These are phyloP conservation scores for Meliscaeva auricollis DNA, from an alignment of 2,888 invertebrate genomes.

Conservation along the genomic window DNA sequence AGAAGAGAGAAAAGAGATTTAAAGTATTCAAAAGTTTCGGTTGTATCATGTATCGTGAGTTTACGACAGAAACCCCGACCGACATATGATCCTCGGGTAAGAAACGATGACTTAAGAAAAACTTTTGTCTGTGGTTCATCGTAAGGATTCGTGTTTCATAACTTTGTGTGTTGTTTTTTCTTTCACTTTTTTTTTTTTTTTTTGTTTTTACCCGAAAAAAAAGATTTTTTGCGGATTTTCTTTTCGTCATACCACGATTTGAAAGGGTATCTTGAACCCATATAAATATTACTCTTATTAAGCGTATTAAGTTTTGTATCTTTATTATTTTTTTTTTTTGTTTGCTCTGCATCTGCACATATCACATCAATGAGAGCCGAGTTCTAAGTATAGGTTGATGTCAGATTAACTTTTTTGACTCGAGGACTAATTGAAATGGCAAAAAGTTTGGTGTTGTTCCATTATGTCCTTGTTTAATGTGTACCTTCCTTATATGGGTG, in stretches of 20 bases:
- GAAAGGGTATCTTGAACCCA: conserved; percentile 35
- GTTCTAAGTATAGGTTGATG: conserved; percentile 37
- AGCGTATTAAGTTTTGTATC: conserved; percentile 47
- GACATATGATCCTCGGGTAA: conserved; percentile 36
- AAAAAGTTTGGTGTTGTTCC: conserved; percentile 46
- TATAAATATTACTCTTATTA: conserved; percentile 50
- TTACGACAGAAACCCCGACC: conserved; percentile 58
- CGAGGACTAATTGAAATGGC: conserved; percentile 61
- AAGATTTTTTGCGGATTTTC: neutral
- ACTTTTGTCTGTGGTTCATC: conserved; percentile 49
- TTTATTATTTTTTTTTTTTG: neutral
- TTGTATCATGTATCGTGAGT: conserved; percentile 69
- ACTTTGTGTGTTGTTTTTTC: conserved; percentile 60
- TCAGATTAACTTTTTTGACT: conserved; percentile 54
- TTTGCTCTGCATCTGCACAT: neutral
- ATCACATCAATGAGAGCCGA: neutral
- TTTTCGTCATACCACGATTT: neutral
- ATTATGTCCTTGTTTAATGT: conserved; percentile 5
- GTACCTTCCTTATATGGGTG: too few species aligned
- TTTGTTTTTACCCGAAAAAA: neutral
- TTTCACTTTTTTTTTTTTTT: conserved; percentile 20
- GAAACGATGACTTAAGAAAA: conserved; percentile 63
- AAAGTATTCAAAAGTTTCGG: conserved; percentile 66
- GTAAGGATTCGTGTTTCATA: conserved; percentile 64
- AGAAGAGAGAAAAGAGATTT: conserved; percentile 50